Evolutionary conservation across 1,140 invertebrate species (phyloP).

Genomic region (Zaprionus ghesquierei): DNA sequence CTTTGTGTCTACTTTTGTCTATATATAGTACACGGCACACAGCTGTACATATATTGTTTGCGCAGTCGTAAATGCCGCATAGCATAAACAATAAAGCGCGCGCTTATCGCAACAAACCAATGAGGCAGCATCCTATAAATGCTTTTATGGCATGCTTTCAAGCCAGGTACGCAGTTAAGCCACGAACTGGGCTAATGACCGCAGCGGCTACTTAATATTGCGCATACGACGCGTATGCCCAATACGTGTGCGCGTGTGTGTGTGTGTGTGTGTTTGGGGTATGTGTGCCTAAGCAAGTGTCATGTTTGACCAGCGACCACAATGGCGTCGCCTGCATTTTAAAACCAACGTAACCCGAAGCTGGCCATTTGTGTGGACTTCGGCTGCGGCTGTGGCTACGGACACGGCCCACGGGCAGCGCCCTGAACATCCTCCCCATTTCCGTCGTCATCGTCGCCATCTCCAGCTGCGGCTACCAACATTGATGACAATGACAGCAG

Average conservation of each 20-base stretch:
- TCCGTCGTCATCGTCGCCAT: neutral
- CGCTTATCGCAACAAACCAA: conserved; percentile 33
- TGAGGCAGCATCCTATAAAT: conserved; percentile 29
- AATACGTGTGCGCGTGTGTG: neutral
- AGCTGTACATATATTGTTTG: neutral
- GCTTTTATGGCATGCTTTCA: conserved; percentile 23
- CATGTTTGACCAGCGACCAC: conserved; percentile 62
- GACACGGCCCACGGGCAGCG: neutral
- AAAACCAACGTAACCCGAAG: conserved; percentile 70
- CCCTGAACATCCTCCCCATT: neutral
- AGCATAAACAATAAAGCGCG: conserved; percentile 25
- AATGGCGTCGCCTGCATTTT: conserved; percentile 49
- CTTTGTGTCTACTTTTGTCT: conserved; percentile 27
- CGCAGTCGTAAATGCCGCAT: conserved; percentile 26
- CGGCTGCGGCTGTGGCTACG: neutral
- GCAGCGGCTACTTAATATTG: conserved; percentile 20
- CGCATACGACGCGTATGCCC: conserved; percentile 20
- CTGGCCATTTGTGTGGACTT: conserved; percentile 32
- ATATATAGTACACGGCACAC: neutral
- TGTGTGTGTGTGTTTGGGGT: neutral
- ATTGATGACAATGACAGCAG: conserved; percentile 65
- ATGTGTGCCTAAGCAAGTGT: conserved; percentile 46
- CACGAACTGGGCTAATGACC: conserved; percentile 32
- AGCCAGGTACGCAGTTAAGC: conserved; percentile 23
- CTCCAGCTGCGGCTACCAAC: conserved; percentile 25